Conservation (phyloP, 1,140 invertebrate species). For the Ostrea edulis region DNA sequence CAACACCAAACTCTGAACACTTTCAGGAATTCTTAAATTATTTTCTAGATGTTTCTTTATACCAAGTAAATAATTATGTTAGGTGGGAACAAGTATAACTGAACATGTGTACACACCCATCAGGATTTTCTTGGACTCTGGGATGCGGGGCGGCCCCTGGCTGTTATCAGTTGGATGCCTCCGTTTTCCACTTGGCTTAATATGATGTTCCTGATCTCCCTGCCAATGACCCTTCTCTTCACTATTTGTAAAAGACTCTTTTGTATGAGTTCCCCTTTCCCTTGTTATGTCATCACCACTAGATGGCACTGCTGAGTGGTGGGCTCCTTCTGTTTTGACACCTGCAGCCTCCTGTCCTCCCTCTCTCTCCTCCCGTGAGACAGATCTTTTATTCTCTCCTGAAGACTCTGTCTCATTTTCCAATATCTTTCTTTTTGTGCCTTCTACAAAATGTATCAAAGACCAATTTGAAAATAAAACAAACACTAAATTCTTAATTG, state of each 20-base stretch:
- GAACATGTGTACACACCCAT: slow-evolving; percentile 38
- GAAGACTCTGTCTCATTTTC: background rate
- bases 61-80: too few relatives aligned
- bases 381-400: slow-evolving; percentile 17
- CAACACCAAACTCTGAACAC: too few relatives aligned
- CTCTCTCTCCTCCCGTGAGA: background rate
- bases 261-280: background rate
- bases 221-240: too few relatives aligned
- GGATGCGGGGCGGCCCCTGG: background rate
- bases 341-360: background rate
- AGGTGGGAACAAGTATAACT: background rate
- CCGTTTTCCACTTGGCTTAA: background rate
- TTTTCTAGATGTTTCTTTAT: too few relatives aligned
- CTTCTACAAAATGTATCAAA: slow-evolving; percentile 16
- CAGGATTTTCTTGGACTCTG: slow-evolving; percentile 23
- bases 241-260: background rate
- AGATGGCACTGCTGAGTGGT: background rate
- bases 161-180: background rate
- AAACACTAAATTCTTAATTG: background rate
- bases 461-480: background rate
- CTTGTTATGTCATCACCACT: background rate
- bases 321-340: background rate
- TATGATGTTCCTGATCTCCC: background rate
- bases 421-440: slow-evolving; percentile 38
- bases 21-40: too few relatives aligned